Evolutionary conservation across 2,113 vertebrate species (phyloP).

Genomic region (Lutjanus erythropterus): DNA sequence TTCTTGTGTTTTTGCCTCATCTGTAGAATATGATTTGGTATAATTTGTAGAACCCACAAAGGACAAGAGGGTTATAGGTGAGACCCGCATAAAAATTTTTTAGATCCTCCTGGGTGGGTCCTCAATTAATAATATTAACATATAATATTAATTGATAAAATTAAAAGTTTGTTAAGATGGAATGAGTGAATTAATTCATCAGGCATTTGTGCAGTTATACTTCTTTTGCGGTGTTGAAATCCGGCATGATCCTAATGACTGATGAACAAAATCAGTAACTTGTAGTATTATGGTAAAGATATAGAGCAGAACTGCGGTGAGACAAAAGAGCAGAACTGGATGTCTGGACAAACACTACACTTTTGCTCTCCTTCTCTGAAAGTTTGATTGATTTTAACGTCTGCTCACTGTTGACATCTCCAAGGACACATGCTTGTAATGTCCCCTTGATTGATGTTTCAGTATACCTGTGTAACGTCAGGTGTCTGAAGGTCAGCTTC

Average conservation of each 20-base stretch:
- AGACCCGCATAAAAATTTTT: no score
- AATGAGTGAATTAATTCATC: slow-evolving; percentile 22
- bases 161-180: not conserved
- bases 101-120: no score
- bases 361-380: slow-evolving; percentile 17
- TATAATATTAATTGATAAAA: no score
- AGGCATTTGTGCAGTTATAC: slow-evolving; percentile 7
- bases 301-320: not conserved
- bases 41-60: no score
- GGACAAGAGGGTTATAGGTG: no score
- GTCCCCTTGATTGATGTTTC: slow-evolving; percentile 55
- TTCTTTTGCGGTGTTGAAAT: slow-evolving; percentile 3
- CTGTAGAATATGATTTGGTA: no score
- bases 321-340: not conserved
- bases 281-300: slow-evolving; percentile 12
- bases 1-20: no score
- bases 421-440: slow-evolving; percentile 50
- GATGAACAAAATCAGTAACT: slow-evolving; percentile 30
- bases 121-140: no score
- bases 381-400: slow-evolving; percentile 41
- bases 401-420: slow-evolving; percentile 36
- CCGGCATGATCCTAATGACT: slow-evolving; percentile 11
- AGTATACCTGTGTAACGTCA: slow-evolving; percentile 23
- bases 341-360: not conserved
- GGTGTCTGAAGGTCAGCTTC: slow-evolving; percentile 39